Evolutionary conservation across 1,140 invertebrate genomes (phyloP), one percentile per base, ranked within the genome.

Genomic region (Ceratosolen solmsi): DNA sequence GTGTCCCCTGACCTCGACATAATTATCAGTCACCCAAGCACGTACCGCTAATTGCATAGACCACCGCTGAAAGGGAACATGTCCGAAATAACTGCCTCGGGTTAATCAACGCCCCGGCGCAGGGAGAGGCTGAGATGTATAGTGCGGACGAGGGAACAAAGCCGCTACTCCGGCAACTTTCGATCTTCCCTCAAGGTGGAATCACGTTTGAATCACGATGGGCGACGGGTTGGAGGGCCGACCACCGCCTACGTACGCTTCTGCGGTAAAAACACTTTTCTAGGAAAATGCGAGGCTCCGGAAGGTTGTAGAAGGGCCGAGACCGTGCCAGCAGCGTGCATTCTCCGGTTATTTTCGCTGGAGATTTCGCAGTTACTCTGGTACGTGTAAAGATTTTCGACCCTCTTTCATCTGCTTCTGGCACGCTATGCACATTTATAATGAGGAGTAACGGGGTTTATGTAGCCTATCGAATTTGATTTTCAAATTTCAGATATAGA

Each of bases 1-100:
- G 80, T 77, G 73, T 70, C 80, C 80, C 80, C 65, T 82, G 80
- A 82, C 73, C 80, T 76, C 81, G 68, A 82, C 81, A 82, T 82
- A 82, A 82, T 82, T 82, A 82, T 82, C 81, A 78, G 81, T 78
- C 65, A 82, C 56, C 81, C 54, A 78, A 82, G 81, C 81, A 82
- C 81, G 81, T 82, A 72, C 25, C 75, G 81, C 81, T 82, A 82
- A 82, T 82, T 82, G 81, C 81, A 82, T 76, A 82, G 81, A 78
- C 36, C 74, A 46, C 27, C 74, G 63, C 27, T 82, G 81, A 82
- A 82, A 82, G 81, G 81, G 81, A 78, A 82, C 81, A 78, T 82
- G 81, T 82, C 75, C 81, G 81, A 82, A 82, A 82, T 82, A 73
- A 78, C 81, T 73, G 81, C 49, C 51, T 72, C 25, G 80, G 81